These are phyloP conservation scores for Schizopygopsis malacanthus DNA, from an alignment of 2,797 vertebrate genomes.

Conservation along the genomic window DNA sequence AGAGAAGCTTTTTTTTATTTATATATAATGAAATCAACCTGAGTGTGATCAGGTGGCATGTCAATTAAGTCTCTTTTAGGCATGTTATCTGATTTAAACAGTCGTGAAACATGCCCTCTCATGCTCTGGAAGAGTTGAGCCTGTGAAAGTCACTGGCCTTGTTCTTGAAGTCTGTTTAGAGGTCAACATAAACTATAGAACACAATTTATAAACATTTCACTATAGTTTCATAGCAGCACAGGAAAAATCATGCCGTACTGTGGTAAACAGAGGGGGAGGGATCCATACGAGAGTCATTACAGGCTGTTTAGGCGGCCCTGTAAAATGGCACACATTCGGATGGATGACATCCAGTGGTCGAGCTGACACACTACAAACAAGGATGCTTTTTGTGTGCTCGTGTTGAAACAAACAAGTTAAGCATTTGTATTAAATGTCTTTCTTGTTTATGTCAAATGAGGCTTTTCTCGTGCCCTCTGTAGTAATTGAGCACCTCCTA, in stretches of 20 bases:
- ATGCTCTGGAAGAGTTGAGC: slow-evolving; percentile 40
- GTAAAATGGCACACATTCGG: slow-evolving; percentile 70
- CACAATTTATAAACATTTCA: slow-evolving; percentile 11
- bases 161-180: slow-evolving; percentile 21
- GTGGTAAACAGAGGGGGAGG: slow-evolving; percentile 40
- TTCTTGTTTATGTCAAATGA: slow-evolving; percentile 13
- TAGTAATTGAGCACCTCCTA: slow-evolving; percentile 21
- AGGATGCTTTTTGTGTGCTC: slow-evolving; percentile 43
- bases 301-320: slow-evolving; percentile 68
- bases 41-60: slow-evolving; percentile 35
- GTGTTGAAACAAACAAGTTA: background rate
- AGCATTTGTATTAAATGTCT: background rate
- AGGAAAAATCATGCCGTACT: slow-evolving; percentile 14
- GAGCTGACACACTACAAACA: slow-evolving; percentile 79
- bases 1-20: slow-evolving; percentile 21
- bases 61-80: slow-evolving; percentile 41
- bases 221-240: slow-evolving; percentile 11
- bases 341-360: slow-evolving; percentile 83
- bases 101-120: slow-evolving; percentile 49
- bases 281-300: slow-evolving; percentile 57
- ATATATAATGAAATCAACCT: slow-evolving; percentile 6
- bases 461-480: background rate
- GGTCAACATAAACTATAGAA: background rate
- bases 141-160: slow-evolving; percentile 21
- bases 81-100: slow-evolving; percentile 46